Evolutionary conservation across 2,797 vertebrate species (phyloP), one percentile per base, ranked within the genome.

Genomic region (Columba guinea): DNA sequence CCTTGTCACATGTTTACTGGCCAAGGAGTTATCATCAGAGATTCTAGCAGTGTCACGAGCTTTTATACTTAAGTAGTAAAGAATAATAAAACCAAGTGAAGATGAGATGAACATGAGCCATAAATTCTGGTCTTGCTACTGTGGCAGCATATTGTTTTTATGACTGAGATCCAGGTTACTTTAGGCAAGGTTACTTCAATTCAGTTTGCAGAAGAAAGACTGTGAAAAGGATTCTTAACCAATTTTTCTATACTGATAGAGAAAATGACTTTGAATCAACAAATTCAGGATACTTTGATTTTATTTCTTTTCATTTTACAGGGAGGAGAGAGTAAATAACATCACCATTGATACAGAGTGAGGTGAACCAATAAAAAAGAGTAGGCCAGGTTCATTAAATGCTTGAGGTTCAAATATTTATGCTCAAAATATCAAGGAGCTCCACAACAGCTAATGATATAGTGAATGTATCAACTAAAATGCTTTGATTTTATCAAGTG

Each of bases 241-340:
- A 85, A 19, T 70, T 83, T 93, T 93, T 76, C 52, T 74, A 48
- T 77, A 32, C 21, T 52, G 34, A 60, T 76, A 90, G 32, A 71
- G 70, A 48, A 90, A 92, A 87, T 0, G 0, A 30, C 24, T 85
- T 89, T 79, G 56, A 87, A 91, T 77, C 82, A 80, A 79, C 60
- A 87, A 73, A n/a, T 95, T 89, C 64, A 80, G 32, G 53, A 71
- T 37, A 76, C 24, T 53, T 73, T 62, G 20, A 69, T 94, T 81
- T 79, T 30, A 83, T 83, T 85, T 84, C 13, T 84, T 81, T 94
- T 60, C 64, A 53, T 92, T 96, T 89, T 93, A 71, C 68, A 71
- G 7, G 11, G 30, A 71, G 9, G 34, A 71, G 20, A 27, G 51
- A 83, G 46, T 80, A 70, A 91, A 91, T 64, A 74, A 44, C 32